Base-by-base conservation (phyloP, 2,797 vertebrate genomes). In the Pipistrellus pipistrellus region DNA sequence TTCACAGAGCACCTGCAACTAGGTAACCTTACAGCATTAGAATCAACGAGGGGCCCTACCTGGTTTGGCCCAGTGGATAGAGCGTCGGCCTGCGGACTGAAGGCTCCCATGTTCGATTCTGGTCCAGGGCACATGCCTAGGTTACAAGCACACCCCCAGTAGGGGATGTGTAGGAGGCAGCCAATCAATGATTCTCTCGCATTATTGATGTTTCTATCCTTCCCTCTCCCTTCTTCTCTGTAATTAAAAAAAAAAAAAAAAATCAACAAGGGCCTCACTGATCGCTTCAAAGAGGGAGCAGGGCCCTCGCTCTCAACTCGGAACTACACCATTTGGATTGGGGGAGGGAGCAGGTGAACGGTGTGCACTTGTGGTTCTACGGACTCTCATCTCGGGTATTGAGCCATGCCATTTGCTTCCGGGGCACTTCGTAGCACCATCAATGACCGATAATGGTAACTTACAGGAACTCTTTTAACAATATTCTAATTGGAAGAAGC, bases 401-500 rank as follows among this genome's bases (percentile, higher is more conserved):
- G 83, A 95, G 81, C 91, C 53, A 2, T 25, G 1, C 68, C 41
- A n/a, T 94, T 75, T 80, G 53, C 57, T 92, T 96, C 93, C 51
- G 76, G 15, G 48, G 66, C 88, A 71, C 82, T 77, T 94, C 75
- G 35, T 13, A 69, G 41, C 84, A 68, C 73, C 80, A 80, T 90
- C 88, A 88, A 46, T 95, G 96, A 96, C 88, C 91, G 96, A 95
- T 97, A 78, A 80, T 80, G 18, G 8, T 81, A 94, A 95, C 85
- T 96, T 97, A 97, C 84, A 96, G 95, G 93, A 95, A 96, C 96
- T 95, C 95, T 97, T 87, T 57, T 17, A 92, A 93, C 88, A 89
- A 59, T 96, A 93, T 96, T 96, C 94, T 96, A 97, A 97, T 97
- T 97, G 95, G 95, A 25, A 96, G 96, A 96, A 95, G 98, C 98